These are phyloP conservation scores for Allygus modestus DNA, from an alignment of 2,888 invertebrate genomes.

Conservation along the genomic window DNA sequence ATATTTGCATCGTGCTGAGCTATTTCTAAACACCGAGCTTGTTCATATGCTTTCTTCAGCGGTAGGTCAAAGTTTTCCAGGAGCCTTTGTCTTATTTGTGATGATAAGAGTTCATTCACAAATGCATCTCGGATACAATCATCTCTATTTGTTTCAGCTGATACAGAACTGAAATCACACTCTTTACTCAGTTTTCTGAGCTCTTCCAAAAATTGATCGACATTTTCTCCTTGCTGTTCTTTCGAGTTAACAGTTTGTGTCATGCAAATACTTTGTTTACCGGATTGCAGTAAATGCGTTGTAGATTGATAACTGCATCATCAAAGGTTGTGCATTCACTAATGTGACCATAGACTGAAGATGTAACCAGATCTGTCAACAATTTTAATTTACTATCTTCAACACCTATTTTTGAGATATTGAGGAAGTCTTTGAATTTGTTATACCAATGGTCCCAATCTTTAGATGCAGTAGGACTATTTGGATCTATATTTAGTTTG, in stretches of 20 bases:
- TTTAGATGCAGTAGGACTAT: neutral
- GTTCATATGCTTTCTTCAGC: slow-evolving; percentile 49
- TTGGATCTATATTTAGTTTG: slow-evolving; percentile 1
- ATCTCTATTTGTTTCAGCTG: neutral
- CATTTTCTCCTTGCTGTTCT: neutral
- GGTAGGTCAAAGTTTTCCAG: slow-evolving; percentile 56
- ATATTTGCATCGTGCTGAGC: slow-evolving; percentile 11
- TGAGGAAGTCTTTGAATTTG: neutral
- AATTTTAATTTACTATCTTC: neutral
- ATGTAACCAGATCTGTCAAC: neutral
- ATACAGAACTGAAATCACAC: neutral
- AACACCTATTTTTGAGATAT: neutral
- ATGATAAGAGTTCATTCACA: neutral
- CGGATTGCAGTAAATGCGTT: neutral
- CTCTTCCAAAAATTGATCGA: neutral
- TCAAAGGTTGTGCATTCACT: slow-evolving; percentile 17
- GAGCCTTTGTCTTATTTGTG: slow-evolving; percentile 38
- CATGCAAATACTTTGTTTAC: neutral
- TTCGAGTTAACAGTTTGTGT: slow-evolving; percentile 1
- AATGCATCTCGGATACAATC: neutral
- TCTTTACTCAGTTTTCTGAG: neutral
- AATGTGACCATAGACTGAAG: neutral
- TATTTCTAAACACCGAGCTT: slow-evolving; percentile 52
- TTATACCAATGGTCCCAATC: slow-evolving; percentile 12
- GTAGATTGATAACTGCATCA: slow-evolving; percentile 1